Percentiles rank a stretch among this genome's conserved stretches.
phyloP scores from a whole-genome alignment of 2,888 invertebrate species.

The Zhengitettix transpicula region DNA sequence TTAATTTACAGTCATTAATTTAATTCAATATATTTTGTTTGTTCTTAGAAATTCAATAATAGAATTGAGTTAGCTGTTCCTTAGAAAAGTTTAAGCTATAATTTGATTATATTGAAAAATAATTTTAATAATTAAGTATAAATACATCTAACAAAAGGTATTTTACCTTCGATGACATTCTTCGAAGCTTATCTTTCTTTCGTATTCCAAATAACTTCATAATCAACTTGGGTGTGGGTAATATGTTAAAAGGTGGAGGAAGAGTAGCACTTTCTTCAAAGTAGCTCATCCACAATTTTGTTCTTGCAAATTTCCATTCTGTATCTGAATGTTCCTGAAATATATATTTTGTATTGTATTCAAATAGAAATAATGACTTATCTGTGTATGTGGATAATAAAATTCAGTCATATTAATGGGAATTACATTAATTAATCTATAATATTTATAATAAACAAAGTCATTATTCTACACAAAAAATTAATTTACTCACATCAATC shows the following conservation, averaged over 20 bases:
- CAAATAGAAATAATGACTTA: background rate
- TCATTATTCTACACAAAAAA: background rate
- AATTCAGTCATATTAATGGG: background rate
- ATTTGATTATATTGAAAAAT: too few relatives aligned
- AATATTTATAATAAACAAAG: too few relatives aligned
- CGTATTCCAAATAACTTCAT: conserved; percentile 47
- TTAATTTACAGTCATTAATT: too few relatives aligned
- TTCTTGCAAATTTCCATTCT: conserved; percentile 94
- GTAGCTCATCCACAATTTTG: conserved; percentile 89
- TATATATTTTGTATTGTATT: background rate
- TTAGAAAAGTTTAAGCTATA: too few relatives aligned
- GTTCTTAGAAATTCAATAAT: too few relatives aligned
- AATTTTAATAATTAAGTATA: too few relatives aligned
- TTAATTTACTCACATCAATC: conserved; percentile 55
- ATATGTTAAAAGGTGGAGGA: conserved; percentile 85
- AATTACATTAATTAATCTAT: background rate
- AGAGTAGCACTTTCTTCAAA: conserved; percentile 83
- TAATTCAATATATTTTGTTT: too few relatives aligned
- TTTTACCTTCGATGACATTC: conserved; percentile 35
- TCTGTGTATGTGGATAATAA: background rate
- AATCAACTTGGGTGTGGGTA: conserved; percentile 72
- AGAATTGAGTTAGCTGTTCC: too few relatives aligned
- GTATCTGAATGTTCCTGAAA: conserved; percentile 76
- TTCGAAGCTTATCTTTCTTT: conserved; percentile 38
- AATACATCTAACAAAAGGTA: too few relatives aligned